phyloP scores from a whole-genome alignment of 2,113 vertebrate species.

The Ptilonorhynchus violaceus region DNA sequence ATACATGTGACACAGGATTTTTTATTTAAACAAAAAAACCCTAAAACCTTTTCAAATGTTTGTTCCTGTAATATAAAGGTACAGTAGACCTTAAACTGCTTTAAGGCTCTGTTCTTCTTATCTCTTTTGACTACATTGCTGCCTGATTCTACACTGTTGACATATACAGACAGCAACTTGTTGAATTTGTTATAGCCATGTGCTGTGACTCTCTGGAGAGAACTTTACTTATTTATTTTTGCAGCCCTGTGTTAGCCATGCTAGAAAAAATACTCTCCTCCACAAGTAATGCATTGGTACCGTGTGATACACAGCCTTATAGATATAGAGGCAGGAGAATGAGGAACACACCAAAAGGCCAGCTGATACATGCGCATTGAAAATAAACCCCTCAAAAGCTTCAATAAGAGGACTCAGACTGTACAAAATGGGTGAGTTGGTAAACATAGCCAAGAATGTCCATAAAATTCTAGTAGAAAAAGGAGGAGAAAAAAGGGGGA shows the following conservation, averaged over 20 bases:
- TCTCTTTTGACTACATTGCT: neutral
- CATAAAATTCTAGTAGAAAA: neutral
- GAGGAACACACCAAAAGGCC: neutral
- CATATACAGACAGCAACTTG: neutral
- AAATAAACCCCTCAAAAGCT: neutral
- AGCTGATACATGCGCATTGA: neutral
- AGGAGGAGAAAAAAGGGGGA: no score
- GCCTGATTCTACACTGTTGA: neutral
- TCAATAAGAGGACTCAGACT: neutral
- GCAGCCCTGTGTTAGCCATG: neutral
- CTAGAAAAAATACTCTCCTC: neutral
- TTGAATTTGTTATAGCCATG: neutral
- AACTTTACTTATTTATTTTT: neutral
- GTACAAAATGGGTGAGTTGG: neutral
- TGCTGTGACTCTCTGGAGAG: neutral
- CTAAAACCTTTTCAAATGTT: neutral
- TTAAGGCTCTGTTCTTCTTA: neutral
- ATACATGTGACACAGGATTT: neutral
- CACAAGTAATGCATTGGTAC: neutral
- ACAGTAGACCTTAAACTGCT: neutral
- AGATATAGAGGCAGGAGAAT: accelerated
- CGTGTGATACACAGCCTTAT: neutral
- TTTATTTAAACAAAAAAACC: neutral
- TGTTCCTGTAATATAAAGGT: neutral
- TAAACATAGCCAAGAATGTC: neutral